A percentile compares a stretch with the other conserved stretches of the same genome.
Conservation (phyloP, 2,888 invertebrate genomes). For the Apocheima hispidaria region DNA sequence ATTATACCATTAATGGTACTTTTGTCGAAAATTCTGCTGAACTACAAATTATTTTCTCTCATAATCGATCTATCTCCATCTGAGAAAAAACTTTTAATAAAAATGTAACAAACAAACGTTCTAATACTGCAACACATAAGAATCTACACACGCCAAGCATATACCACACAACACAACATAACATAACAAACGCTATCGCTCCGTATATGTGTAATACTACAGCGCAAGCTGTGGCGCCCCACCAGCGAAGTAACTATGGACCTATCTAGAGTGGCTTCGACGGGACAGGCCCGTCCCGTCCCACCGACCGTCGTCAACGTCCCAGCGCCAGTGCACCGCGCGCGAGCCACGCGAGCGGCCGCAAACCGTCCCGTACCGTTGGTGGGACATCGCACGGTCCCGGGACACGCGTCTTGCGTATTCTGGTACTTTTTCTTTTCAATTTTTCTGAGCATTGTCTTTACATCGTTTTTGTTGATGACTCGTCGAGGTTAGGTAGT, state of each 20-base stretch:
- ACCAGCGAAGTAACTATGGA: constrained; percentile 19
- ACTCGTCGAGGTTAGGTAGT: neutral
- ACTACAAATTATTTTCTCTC: no score
- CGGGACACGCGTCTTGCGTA: constrained; percentile 38
- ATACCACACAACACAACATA: neutral
- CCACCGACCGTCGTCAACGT: constrained; percentile 18
- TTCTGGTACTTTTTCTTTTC: constrained; percentile 57
- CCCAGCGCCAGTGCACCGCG: constrained; percentile 75
- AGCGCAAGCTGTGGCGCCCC: constrained; percentile 8
- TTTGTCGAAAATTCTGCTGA: no score
- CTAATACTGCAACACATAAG: no score
- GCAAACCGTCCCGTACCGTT: constrained; percentile 40
- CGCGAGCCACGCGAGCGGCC: constrained; percentile 79
- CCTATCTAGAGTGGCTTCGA: constrained; percentile 16
- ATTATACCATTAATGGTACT: no score
- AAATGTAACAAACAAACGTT: no score
- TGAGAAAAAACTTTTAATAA: no score
- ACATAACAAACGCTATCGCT: constrained; percentile 12
- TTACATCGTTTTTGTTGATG: neutral
- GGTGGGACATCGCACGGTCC: constrained; percentile 52
- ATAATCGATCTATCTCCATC: no score
- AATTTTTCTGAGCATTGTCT: constrained; percentile 20
- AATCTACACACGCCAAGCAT: neutral
- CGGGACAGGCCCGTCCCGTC: constrained; percentile 35
- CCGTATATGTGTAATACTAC: constrained; percentile 9